Conservation (phyloP, 2,797 vertebrate genomes). For the Galagoides demidoff region DNA sequence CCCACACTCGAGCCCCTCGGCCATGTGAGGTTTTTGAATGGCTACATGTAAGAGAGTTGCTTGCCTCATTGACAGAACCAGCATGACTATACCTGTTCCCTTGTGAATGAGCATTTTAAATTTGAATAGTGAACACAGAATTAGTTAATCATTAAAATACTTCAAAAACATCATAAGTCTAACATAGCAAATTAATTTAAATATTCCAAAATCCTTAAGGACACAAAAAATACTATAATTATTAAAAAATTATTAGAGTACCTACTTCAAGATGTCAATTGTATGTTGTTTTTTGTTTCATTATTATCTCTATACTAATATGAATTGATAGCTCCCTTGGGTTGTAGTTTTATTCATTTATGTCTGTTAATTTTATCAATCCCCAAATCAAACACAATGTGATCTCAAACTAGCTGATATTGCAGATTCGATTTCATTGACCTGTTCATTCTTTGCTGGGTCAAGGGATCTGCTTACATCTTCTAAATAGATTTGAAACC, state of each 20-base stretch:
- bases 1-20: background rate
- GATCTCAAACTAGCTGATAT: conserved; percentile 6
- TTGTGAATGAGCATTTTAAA: background rate
- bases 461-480: background rate
- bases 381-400: background rate
- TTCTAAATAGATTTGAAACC: background rate
- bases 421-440: conserved; percentile 40
- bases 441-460: background rate
- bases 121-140: background rate
- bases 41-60: background rate
- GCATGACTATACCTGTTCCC: background rate
- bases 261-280: background rate
- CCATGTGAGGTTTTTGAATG: background rate
- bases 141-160: background rate
- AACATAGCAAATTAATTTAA: background rate
- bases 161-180: background rate
- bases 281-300: background rate
- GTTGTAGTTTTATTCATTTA: conserved; percentile 46
- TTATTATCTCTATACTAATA: background rate
- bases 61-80: background rate
- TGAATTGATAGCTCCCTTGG: background rate
- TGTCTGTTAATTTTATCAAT: conserved; percentile 4
- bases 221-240: background rate
- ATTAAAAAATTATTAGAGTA: conserved; percentile 32
- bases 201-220: background rate